phyloP scores from a whole-genome alignment of 2,113 vertebrate genomes.

The Cepphus grylle region DNA sequence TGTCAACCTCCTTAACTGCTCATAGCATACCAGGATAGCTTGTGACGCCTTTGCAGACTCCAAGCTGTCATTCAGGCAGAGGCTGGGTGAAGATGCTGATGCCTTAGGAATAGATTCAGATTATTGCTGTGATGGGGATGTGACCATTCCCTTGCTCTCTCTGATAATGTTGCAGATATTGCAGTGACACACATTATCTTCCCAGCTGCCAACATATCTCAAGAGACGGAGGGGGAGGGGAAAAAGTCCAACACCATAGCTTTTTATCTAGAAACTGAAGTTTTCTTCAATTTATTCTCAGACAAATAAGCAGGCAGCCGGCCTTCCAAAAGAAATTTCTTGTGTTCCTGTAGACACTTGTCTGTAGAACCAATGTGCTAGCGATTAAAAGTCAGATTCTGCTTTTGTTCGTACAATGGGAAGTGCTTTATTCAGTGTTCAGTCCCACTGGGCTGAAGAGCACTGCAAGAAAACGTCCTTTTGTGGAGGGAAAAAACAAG shows the following conservation, averaged over 20 bases:
- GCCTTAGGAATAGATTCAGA: slow-evolving; percentile 31
- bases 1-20: background rate
- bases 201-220: slow-evolving; percentile 8
- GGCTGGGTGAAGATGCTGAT: background rate
- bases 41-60: background rate
- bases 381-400: background rate
- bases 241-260: background rate
- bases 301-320: background rate
- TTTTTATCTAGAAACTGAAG: background rate
- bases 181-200: slow-evolving; percentile 37
- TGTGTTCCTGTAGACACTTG: background rate
- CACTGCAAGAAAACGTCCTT: background rate
- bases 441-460: background rate
- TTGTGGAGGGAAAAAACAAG: background rate
- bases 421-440: background rate
- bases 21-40: background rate
- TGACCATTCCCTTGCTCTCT: background rate
- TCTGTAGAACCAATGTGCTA: background rate
- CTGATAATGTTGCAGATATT: slow-evolving; percentile 31
- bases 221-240: background rate
- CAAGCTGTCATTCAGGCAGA: slow-evolving; percentile 48
- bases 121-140: slow-evolving; percentile 26
- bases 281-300: background rate
- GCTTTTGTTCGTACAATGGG: background rate
- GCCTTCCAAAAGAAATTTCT: background rate